phyloP scores from a whole-genome alignment of 2,888 invertebrate genomes.

The Calephelis perditalis region DNA sequence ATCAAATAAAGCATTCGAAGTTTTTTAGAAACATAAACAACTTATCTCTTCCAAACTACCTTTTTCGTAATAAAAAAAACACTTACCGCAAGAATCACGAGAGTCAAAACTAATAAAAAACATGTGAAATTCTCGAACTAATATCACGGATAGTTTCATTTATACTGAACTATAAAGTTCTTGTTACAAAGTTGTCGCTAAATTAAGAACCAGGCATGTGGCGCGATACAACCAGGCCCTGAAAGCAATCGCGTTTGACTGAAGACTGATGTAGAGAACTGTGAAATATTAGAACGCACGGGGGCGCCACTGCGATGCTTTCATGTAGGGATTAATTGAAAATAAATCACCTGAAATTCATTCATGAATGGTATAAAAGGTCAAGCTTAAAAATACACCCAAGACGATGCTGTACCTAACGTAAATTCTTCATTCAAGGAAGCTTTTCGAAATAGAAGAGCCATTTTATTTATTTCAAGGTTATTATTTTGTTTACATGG shows the following conservation, averaged over 20 bases:
- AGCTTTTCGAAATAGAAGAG: no score
- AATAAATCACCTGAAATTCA: neutral
- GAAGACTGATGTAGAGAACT: neutral
- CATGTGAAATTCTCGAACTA: slow-evolving; percentile 2
- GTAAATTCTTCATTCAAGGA: no score
- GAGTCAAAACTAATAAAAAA: neutral
- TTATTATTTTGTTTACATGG: no score
- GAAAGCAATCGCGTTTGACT: slow-evolving; percentile 1
- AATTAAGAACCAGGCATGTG: neutral
- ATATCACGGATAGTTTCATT: slow-evolving; percentile 3
- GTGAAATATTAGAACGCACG: slow-evolving; percentile 4
- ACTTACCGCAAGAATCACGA: neutral
- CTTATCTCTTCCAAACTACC: neutral
- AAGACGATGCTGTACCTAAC: neutral
- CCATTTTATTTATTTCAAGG: no score
- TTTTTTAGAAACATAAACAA: neutral
- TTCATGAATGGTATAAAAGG: neutral
- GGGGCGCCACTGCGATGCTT: slow-evolving; percentile 3
- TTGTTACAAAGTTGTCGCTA: slow-evolving; percentile 8
- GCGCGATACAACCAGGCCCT: slow-evolving; percentile 1
- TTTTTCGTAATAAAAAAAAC: neutral
- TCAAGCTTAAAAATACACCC: no score
- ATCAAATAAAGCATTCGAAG: no score
- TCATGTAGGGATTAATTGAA: neutral
- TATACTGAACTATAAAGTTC: neutral